phyloP scores from a whole-genome alignment of 2,888 invertebrate genomes.

The Lydus trimaculatus region DNA sequence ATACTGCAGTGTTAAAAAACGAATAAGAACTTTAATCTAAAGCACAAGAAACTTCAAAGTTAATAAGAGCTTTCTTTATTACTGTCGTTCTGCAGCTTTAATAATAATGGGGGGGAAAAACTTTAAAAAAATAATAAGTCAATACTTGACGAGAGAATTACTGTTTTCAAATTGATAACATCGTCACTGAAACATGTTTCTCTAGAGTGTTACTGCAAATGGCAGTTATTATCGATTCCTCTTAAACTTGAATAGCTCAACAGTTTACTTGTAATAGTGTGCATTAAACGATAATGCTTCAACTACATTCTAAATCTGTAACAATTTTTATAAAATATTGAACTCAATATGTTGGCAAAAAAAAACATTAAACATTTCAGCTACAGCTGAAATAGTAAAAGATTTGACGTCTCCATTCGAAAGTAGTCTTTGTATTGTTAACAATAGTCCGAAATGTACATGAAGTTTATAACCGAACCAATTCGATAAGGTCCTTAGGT shows the following conservation, averaged over 20 bases:
- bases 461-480: conserved; percentile 40
- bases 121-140: background rate
- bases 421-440: conserved; percentile 36
- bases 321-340: background rate
- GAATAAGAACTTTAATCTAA: background rate
- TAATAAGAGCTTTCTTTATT: background rate
- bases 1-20: conserved; percentile 10
- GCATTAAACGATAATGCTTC: background rate
- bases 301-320: background rate
- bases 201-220: background rate
- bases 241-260: conserved; percentile 24
- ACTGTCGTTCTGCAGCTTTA: background rate
- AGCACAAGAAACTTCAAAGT: background rate
- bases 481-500: conserved; percentile 38
- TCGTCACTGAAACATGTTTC: background rate
- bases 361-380: background rate
- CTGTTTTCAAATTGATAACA: background rate
- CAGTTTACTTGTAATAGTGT: background rate
- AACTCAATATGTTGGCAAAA: background rate
- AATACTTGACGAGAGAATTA: background rate
- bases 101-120: background rate
- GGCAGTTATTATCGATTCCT: background rate
- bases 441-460: conserved; percentile 41
- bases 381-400: background rate
- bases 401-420: background rate